Percentiles rank a stretch among this genome's conserved stretches.
phyloP scores from a whole-genome alignment of 2,888 invertebrate species.

The Agonopterix arenella region DNA sequence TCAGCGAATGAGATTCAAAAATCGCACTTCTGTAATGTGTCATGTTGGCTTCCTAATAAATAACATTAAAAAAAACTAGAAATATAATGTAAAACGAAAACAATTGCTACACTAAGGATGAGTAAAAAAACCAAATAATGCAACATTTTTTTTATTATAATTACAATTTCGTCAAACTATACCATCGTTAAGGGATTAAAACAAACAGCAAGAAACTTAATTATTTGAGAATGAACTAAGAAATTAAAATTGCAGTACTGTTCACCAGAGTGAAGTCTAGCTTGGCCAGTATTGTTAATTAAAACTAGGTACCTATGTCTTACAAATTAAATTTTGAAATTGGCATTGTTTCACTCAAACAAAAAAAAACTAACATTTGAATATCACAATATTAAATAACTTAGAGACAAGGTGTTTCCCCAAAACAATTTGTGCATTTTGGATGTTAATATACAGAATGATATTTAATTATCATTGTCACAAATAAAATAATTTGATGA shows the following conservation, averaged over 20 bases:
- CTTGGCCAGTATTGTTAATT: neutral
- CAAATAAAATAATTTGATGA: neutral
- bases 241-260: slow-evolving; percentile 21
- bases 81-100: too few species aligned
- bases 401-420: slow-evolving; percentile 14
- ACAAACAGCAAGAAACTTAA: slow-evolving; percentile 45
- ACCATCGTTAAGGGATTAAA: slow-evolving; percentile 39
- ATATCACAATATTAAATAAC: slow-evolving; percentile 33
- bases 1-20: too few species aligned
- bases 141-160: slow-evolving; percentile 59
- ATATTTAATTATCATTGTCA: neutral
- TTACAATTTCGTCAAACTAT: slow-evolving; percentile 55
- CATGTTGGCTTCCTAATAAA: too few species aligned
- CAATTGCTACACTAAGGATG: too few species aligned
- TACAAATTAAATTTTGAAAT: slow-evolving; percentile 18
- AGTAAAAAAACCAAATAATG: slow-evolving; percentile 23
- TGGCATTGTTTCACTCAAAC: slow-evolving; percentile 16
- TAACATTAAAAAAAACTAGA: too few species aligned
- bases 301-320: slow-evolving; percentile 5
- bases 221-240: slow-evolving; percentile 37
- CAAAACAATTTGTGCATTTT: slow-evolving; percentile 20
- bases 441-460: neutral
- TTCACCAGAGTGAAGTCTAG: slow-evolving; percentile 3
- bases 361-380: slow-evolving; percentile 22
- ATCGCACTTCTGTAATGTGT: too few species aligned